phyloP scores from a whole-genome alignment of 2,888 invertebrate species.

The Apodemia duryi region DNA sequence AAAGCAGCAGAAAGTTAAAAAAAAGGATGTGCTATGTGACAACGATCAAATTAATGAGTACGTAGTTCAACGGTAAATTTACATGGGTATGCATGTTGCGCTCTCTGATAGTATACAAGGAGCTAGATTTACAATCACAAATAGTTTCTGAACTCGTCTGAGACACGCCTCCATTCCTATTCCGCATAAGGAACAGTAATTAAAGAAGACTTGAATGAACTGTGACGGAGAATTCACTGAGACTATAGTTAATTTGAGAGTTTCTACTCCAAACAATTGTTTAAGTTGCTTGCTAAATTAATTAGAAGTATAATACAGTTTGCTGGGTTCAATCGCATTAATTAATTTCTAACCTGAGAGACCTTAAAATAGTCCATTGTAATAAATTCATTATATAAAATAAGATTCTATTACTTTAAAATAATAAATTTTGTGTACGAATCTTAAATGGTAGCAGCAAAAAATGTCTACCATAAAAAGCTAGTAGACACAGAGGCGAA shows the following conservation, averaged over 20 bases:
- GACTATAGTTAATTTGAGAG: conserved; percentile 37
- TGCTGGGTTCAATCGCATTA: conserved; percentile 21
- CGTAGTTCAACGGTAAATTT: conserved; percentile 57
- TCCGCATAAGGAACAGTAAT: conserved; percentile 55
- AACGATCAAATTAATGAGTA: conserved; percentile 69
- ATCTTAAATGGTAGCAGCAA: too few relatives aligned
- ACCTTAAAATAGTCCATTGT: neutral
- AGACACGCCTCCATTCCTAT: conserved; percentile 32
- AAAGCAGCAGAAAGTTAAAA: conserved; percentile 36
- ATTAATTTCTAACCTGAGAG: conserved; percentile 17
- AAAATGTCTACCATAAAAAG: too few relatives aligned
- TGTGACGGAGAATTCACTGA: conserved; percentile 43
- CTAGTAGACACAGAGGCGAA: too few relatives aligned
- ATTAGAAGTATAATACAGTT: conserved; percentile 29
- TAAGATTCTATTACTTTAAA: too few relatives aligned
- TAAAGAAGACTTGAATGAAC: conserved; percentile 58
- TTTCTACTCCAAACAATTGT: conserved; percentile 32
- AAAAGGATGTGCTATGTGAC: conserved; percentile 72
- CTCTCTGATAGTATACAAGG: conserved; percentile 54
- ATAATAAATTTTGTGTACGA: too few relatives aligned
- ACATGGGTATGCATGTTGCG: conserved; percentile 73
- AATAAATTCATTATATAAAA: neutral
- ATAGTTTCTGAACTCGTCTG: conserved; percentile 60
- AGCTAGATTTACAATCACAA: conserved; percentile 63
- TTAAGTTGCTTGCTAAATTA: conserved; percentile 29